These are phyloP conservation scores for Cantharis lateralis DNA, from an alignment of 2,888 invertebrate genomes.

Conservation along the genomic window DNA sequence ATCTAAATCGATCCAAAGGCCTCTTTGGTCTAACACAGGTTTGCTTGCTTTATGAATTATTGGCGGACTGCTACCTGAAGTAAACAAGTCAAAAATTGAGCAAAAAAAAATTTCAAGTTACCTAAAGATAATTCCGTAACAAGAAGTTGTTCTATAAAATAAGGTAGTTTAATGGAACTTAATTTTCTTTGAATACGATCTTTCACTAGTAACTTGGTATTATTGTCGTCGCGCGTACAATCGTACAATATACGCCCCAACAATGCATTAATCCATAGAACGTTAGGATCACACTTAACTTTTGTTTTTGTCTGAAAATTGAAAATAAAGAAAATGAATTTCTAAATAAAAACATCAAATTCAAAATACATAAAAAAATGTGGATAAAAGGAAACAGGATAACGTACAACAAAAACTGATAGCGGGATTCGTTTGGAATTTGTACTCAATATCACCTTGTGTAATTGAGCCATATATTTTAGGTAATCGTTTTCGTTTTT, in stretches of 20 bases:
- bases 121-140: conserved; percentile 78
- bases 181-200: conserved; percentile 85
- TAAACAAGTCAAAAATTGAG: not conserved
- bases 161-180: conserved; percentile 82
- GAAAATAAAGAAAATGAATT: not conserved
- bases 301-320: not conserved
- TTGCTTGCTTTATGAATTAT: conserved; percentile 65
- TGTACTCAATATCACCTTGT: conserved; percentile 38
- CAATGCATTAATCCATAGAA: conserved; percentile 78
- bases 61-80: conserved; percentile 62
- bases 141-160: conserved; percentile 83
- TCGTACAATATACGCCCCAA: conserved; percentile 82
- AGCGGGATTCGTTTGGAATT: not conserved
- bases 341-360: not conserved
- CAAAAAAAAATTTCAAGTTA: conserved; percentile 27
- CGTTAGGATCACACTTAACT: conserved; percentile 47
- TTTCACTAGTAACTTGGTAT: conserved; percentile 70
- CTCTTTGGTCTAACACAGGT: conserved; percentile 78
- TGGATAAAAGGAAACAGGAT: not conserved
- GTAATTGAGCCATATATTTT: conserved; percentile 48
- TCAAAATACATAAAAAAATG: too few species aligned
- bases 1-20: conserved; percentile 88
- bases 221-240: conserved; percentile 73
- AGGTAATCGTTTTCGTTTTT: conserved; percentile 45
- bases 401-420: not conserved